A percentile compares a stretch with the other conserved stretches of the same genome.
Evolutionary conservation across 2,113 vertebrate genomes (phyloP).

Genomic region (Lipophrys pholis): DNA sequence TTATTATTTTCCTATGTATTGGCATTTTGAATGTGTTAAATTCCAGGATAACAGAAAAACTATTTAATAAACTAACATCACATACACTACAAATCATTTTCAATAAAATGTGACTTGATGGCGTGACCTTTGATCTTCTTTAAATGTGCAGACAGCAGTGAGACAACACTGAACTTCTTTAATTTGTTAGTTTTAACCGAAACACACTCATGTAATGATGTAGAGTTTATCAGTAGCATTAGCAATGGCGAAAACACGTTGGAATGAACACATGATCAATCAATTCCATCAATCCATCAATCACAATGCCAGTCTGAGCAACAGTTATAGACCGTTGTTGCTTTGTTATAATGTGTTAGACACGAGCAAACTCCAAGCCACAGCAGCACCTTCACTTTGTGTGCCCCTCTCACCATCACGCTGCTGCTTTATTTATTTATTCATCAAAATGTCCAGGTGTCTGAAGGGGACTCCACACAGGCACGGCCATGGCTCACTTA

Average conservation of each 20-base stretch:
- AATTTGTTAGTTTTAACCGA: neutral
- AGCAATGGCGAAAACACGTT: too few relatives aligned
- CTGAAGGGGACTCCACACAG: conserved; percentile 47
- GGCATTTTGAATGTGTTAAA: too few relatives aligned
- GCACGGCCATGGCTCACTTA: conserved; percentile 66
- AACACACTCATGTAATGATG: neutral
- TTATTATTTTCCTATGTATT: too few relatives aligned
- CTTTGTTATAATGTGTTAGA: neutral
- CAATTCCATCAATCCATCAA: conserved; percentile 1
- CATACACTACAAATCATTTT: too few relatives aligned
- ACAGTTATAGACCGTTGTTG: neutral
- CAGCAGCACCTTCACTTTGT: conserved; percentile 5
- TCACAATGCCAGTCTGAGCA: neutral
- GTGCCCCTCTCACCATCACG: conserved; percentile 1
- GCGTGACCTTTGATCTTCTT: neutral
- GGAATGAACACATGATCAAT: neutral
- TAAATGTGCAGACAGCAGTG: neutral
- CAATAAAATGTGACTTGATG: too few relatives aligned
- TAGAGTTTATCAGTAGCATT: too few relatives aligned
- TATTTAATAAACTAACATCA: too few relatives aligned
- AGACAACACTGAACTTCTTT: neutral
- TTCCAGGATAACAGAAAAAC: too few relatives aligned
- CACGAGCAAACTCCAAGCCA: conserved; percentile 11
- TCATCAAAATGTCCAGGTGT: conserved; percentile 57
- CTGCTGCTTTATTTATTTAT: conserved; percentile 37